Conservation (phyloP, 2,113 vertebrate genomes). For the Myotis brandtii region DNA sequence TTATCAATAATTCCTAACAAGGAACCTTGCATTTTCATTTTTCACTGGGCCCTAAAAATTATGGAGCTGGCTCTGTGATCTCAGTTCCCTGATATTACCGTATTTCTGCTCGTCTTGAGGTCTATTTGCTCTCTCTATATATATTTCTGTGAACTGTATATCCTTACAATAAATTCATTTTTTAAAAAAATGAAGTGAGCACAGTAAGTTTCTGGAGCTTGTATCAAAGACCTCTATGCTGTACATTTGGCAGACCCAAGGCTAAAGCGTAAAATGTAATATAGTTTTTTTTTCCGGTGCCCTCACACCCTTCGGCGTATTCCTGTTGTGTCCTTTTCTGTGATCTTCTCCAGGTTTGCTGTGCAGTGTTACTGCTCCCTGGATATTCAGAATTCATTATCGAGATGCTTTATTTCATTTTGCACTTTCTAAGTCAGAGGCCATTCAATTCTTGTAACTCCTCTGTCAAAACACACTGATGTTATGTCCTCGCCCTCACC, state of each 20-base stretch:
- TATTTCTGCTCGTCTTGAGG: neutral
- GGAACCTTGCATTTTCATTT: neutral
- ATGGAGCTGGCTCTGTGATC: neutral
- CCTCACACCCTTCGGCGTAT: neutral
- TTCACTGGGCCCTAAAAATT: neutral
- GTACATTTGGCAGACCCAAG: neutral
- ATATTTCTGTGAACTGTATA: neutral
- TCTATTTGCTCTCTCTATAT: neutral
- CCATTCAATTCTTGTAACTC: neutral
- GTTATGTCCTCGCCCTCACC: neutral
- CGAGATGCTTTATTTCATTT: neutral
- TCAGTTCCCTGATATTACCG: neutral
- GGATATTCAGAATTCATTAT: conserved; percentile 53
- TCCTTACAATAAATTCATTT: neutral
- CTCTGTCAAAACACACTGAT: neutral
- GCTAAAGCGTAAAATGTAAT: neutral
- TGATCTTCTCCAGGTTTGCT: neutral
- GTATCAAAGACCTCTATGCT: neutral
- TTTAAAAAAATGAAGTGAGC: neutral
- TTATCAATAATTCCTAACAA: neutral
- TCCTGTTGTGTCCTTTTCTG: neutral
- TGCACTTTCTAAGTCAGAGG: neutral
- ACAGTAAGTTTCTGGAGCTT: neutral
- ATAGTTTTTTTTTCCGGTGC: neutral
- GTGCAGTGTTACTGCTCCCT: neutral